A percentile compares a stretch with the other conserved stretches of the same genome.
phyloP scores from a whole-genome alignment of 1,140 invertebrate species.

The Scaptomyza hsui region DNA sequence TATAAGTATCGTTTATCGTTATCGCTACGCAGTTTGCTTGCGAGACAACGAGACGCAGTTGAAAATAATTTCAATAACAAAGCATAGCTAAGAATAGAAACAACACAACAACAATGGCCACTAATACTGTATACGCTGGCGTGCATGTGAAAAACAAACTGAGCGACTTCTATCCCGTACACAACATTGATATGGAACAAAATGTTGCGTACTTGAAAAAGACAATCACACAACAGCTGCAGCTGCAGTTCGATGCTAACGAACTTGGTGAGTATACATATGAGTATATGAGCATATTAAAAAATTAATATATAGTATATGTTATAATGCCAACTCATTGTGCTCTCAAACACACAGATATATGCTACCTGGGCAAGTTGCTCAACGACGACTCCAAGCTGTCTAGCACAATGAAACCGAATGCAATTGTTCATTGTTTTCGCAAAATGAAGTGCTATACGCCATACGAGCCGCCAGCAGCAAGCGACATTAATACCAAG shows the following conservation, averaged over 20 bases:
- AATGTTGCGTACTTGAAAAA: conserved; percentile 71
- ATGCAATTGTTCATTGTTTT: conserved; percentile 74
- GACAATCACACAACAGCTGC: conserved; percentile 60
- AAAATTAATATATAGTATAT: not conserved
- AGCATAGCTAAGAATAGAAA: conserved; percentile 4
- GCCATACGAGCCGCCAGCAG: conserved; percentile 62
- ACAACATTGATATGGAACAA: conserved; percentile 68
- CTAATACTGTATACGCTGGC: conserved; percentile 65
- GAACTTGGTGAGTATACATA: conserved; percentile 65
- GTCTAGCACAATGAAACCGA: conserved; percentile 51
- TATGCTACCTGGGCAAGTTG: conserved; percentile 66
- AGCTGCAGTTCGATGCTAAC: conserved; percentile 66
- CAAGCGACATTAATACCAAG: conserved; percentile 61
- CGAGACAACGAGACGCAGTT: conserved; percentile 15
- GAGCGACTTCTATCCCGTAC: conserved; percentile 68
- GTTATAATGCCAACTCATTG: conserved; percentile 57
- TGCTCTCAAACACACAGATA: conserved; percentile 52
- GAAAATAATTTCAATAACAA: conserved; percentile 32
- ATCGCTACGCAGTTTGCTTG: conserved; percentile 26
- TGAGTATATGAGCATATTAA: too few species aligned
- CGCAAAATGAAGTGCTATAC: conserved; percentile 64
- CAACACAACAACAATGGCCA: conserved; percentile 27
- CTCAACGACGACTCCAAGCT: conserved; percentile 59
- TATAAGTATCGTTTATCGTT: conserved; percentile 24
- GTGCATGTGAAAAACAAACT: conserved; percentile 72